phyloP scores from a whole-genome alignment of 1,140 invertebrate species.

The Eurytemora carolleeae region DNA sequence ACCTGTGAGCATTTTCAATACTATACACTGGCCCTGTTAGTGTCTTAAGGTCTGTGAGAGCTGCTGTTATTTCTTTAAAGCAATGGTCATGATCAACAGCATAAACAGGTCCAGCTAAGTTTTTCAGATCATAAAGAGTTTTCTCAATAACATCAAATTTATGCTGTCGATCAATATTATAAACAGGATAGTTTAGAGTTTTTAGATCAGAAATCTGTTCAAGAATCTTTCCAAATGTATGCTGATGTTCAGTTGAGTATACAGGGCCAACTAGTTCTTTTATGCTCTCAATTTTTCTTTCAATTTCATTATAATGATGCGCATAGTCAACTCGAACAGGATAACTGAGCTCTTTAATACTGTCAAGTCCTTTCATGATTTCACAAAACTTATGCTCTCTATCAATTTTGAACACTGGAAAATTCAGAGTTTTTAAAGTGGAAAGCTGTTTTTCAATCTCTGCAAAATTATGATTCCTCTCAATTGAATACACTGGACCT shows the following conservation, averaged over 20 bases:
- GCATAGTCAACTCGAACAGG: background rate
- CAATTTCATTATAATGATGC: slow-evolving; percentile 1
- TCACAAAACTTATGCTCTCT: background rate
- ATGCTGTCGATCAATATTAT: slow-evolving; percentile 4
- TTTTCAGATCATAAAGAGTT: background rate
- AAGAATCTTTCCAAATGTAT: background rate
- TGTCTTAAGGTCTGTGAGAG: background rate
- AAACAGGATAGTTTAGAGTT: background rate
- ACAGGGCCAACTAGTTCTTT: background rate
- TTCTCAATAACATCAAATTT: background rate
- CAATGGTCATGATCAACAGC: background rate
- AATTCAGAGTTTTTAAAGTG: background rate
- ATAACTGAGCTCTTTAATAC: background rate
- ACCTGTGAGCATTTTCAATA: no score
- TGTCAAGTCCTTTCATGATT: background rate
- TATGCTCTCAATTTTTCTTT: background rate
- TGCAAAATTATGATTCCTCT: slow-evolving; percentile 1
- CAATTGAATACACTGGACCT: slow-evolving; percentile 10
- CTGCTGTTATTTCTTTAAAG: background rate
- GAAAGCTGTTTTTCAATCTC: slow-evolving; percentile 1
- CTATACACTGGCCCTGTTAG: background rate
- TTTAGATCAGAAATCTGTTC: background rate
- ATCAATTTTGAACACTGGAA: slow-evolving; percentile 11
- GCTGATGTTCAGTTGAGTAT: background rate
- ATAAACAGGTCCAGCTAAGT: slow-evolving; percentile 3